Evolutionary conservation across 2,113 vertebrate genomes (phyloP).

Genomic region (Chloebia gouldiae): DNA sequence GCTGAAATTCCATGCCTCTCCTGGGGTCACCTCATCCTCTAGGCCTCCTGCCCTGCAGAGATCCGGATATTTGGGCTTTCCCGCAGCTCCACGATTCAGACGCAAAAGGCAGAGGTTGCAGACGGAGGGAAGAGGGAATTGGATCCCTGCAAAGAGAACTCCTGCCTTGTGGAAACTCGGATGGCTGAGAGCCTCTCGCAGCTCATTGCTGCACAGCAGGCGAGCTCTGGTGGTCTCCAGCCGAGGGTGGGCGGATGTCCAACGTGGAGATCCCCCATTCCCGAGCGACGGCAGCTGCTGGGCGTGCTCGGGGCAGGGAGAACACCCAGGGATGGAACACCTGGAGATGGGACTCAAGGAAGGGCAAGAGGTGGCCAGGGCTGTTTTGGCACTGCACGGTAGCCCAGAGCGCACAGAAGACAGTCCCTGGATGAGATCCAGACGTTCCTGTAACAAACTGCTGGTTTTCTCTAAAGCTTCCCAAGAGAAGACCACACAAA

Average conservation of each 20-base stretch:
- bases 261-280: neutral
- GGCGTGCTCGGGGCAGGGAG: rapidly evolving
- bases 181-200: neutral
- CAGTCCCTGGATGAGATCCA: neutral
- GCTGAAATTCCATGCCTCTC: neutral
- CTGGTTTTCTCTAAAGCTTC: neutral
- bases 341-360: rapidly evolving
- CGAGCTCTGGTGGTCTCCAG: neutral
- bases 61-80: neutral
- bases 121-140: neutral
- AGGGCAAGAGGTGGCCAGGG: neutral
- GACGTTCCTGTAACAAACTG: neutral
- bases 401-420: neutral
- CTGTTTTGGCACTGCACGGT: neutral
- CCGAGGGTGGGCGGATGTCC: neutral
- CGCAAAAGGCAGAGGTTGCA: rapidly evolving
- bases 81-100: neutral
- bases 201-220: neutral
- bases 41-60: neutral
- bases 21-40: neutral
- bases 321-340: neutral
- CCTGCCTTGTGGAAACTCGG: neutral
- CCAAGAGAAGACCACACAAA: neutral
- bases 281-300: rapidly evolving
- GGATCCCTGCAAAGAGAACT: neutral